phyloP scores from a whole-genome alignment of 2,113 vertebrate species.

The Motacilla tschutschensis region DNA sequence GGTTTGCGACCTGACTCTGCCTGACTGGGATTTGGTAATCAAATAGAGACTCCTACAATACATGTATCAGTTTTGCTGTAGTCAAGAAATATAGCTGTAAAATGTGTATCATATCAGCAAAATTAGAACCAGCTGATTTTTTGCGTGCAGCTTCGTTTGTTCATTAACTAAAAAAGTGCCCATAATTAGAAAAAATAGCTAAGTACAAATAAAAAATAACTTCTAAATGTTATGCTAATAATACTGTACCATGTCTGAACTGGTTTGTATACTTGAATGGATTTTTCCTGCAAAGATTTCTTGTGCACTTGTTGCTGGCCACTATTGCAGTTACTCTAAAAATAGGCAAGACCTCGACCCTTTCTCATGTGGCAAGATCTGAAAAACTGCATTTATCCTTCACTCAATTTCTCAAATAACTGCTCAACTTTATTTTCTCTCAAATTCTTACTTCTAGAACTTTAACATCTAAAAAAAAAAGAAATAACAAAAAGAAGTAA shows the following conservation, averaged over 20 bases:
- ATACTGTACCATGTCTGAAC: background rate
- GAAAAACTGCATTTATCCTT: slow-evolving; percentile 6
- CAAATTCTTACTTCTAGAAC: background rate
- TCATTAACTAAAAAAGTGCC: background rate
- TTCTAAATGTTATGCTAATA: background rate
- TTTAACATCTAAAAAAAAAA: background rate
- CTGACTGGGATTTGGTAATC: slow-evolving; percentile 60
- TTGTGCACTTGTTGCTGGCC: background rate
- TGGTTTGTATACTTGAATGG: background rate
- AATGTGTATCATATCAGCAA: background rate
- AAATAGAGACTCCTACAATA: slow-evolving; percentile 45
- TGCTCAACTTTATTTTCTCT: background rate
- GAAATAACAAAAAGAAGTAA: background rate
- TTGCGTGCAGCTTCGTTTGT: background rate
- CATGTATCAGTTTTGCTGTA: slow-evolving; percentile 1
- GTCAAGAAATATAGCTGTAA: slow-evolving; percentile 25
- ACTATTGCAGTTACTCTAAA: background rate
- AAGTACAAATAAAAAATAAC: background rate
- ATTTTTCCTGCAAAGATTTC: background rate
- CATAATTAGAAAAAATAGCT: background rate
- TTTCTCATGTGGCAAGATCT: background rate
- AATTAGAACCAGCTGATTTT: slow-evolving; percentile 5
- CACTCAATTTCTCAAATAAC: background rate
- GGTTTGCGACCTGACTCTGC: slow-evolving; percentile 44
- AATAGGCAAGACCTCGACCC: background rate